Evolutionary conservation across 37 sponge, comb jelly and placozoan species (phyloP), one percentile per base, ranked within the genome.

Genomic region (Axinella damicornis): DNA sequence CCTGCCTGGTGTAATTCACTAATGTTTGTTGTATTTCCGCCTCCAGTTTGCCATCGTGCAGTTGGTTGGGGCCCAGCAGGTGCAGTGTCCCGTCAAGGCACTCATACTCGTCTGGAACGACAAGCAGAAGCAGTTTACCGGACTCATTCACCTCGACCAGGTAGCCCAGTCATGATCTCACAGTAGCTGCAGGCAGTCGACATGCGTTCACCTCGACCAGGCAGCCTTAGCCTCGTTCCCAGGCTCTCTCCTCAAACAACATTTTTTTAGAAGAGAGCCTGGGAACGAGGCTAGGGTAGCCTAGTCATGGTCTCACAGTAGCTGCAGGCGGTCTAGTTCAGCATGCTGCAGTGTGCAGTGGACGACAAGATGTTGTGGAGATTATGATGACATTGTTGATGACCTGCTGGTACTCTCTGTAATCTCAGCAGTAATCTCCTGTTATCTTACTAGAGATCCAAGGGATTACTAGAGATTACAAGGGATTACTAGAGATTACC

Each of bases 21-120:
- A 69, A 69, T 13, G 2, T 36, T 5, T 34, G 21, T 31, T 5
- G 31, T 35, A 11, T 69, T 69, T 61, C 35, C 59, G 39, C 71
- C 27, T 33, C 28, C 66, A 81, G 83, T 69, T 82, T 76, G 83
- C 75, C 24, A 82, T 88, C 35, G 83, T 88, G 54, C 89, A 88
- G 58, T 25, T 82, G 68, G 30, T 69, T 21, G 76, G 77, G 0
- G 57, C 66, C 20, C 73, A 65, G 37, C 46, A 59, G 9, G n/a
- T n/a, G n/a, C 81, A 74, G 60, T 87, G 88, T 57, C 83, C 89
- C 19, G 77, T 89, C 71, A 89, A 73, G 60, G 89, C 84, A 36
- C 78, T 89, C 64, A 75, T 89, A 35, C 60, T 89, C 27, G 78
- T 89, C 28, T 89, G 84, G 83, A 83, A 83, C 62, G 89, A 83